Evolutionary conservation across 1,140 invertebrate genomes (phyloP), one percentile per base, ranked within the genome.

Genomic region (Magallana ariakensis): DNA sequence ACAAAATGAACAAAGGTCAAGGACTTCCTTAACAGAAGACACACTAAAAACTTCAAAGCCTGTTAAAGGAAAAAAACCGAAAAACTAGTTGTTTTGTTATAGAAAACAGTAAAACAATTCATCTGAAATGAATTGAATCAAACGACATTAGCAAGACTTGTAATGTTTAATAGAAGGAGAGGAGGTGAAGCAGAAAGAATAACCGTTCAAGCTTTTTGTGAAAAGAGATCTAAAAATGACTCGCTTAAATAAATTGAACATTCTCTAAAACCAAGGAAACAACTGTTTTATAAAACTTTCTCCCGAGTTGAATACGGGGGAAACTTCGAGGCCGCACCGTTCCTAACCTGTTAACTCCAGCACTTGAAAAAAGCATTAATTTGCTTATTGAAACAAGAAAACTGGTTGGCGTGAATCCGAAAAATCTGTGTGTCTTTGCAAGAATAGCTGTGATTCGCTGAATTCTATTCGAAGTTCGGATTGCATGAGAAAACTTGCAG

Each of bases 311-410:
- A 89, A 86, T 88, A 90, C 54, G 55, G 87, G 46, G 89, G 90
- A 11, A 91, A 91, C n/a, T n/a, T 66, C 87, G 87, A 85, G 90
- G 89, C 19, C 55, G 87, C 15, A 86, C 80, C 33, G 89, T 91
- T 15, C 87, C 90, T 19, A 86, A 90, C 56, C 70, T 91, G 26
- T 15, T 90, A 11, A 86, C 89, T n/a, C 75, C 87, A 84, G 83
- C 81, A 19, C 16, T 91, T 56, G 62, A 82, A 55, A 53, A 70
- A 58, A 55, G 82, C 13, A 90, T 90, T 46, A 83, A 87, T 26
- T 46, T 90, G 15, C 70, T 89, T 2, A 55, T 91, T 19, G 60
- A 87, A 33, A 56, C 85, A 56, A 86, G 87, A 82, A 16, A 85
- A 81, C n/a, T n/a, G 26, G 87, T 83, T 57, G 90, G 87, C 75